Base-by-base conservation (phyloP, 2,797 vertebrate species). In the Pteronotus mesoamericanus region DNA sequence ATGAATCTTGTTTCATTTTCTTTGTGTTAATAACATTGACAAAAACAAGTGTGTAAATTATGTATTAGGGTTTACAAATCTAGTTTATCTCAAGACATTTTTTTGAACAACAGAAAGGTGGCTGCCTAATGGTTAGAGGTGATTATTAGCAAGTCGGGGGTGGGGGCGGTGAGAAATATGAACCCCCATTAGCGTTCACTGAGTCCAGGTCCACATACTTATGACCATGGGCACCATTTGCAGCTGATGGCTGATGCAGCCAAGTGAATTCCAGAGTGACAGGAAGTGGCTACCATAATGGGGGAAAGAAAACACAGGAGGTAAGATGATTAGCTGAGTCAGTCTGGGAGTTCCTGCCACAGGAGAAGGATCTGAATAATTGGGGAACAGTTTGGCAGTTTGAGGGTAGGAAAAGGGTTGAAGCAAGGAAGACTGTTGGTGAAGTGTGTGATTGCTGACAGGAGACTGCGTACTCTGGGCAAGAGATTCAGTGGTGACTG, bases 231-330 rank as follows among this genome's bases (percentile, higher is more conserved):
- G 82, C 71, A 53, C 79, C 80, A 51, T n/a, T 88, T 0, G 1
- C 11, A 55, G 53, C 90, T 94, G 61, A 68, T 69, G 48, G 46
- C 88, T 95, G 94, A 88, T 96, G 96, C 91, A 86, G 90, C 91
- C 96, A 96, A 92, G 96, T 95, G 89, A 93, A 72, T 96, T 91
- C 96, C 74, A 96, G 68, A 97, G 93, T 97, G 97, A 93, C 64
- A 94, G 80, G 12, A 95, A 68, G 79, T 66, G 51, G 86, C 93
- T 97, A 72, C 89, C 91, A 4, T 21, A 71, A 88, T 80, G 75
- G 86, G 29, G 93, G 87, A 96, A 97, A 98, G 96, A 94, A 97
- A 97, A 95, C 0, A 9, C 14, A 71, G 92, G 15, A 95, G 84
- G 83, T 88, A 14, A 37, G 89, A 86, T 91, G 82, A 86, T 80